phyloP scores from a whole-genome alignment of 2,797 vertebrate species.

The Aphelocoma californica region DNA sequence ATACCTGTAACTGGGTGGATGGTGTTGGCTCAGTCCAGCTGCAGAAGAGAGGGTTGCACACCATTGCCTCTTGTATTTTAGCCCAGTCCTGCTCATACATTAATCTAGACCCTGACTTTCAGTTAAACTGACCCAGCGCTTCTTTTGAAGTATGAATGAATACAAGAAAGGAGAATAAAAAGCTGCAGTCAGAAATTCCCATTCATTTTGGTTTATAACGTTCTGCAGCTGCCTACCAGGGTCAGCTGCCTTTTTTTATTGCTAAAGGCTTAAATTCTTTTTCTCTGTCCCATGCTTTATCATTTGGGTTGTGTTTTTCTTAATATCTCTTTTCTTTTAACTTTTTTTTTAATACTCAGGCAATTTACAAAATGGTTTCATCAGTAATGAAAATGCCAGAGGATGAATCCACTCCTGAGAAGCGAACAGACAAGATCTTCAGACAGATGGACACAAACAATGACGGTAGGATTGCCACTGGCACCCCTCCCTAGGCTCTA shows the following conservation, averaged over 20 bases:
- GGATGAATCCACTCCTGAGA: slow-evolving; percentile 87
- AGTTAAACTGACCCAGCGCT: not conserved
- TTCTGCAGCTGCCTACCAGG: not conserved
- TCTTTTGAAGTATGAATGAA: not conserved
- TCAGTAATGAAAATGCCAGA: slow-evolving; percentile 90
- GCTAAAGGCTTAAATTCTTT: not conserved
- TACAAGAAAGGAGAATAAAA: not conserved
- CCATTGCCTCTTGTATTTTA: not conserved
- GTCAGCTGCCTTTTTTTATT: not conserved
- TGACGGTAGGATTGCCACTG: slow-evolving; percentile 71
- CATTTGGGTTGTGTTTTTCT: not conserved
- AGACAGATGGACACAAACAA: slow-evolving; percentile 89
- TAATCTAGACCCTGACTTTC: not conserved
- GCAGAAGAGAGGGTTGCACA: not conserved
- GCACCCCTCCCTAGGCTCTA: not conserved
- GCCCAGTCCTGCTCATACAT: not conserved
- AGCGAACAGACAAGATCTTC: slow-evolving; percentile 88
- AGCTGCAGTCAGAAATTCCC: not conserved
- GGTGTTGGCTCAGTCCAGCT: not conserved
- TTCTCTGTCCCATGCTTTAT: not conserved
- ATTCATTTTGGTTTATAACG: slow-evolving; percentile 15
- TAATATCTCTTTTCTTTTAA: not conserved
- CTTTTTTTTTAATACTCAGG: slow-evolving; percentile 25
- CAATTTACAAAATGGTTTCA: slow-evolving; percentile 84
- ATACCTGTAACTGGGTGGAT: rapidly evolving